Base-by-base conservation (phyloP, 2,113 vertebrate species). In the Hepsetus odoe region DNA sequence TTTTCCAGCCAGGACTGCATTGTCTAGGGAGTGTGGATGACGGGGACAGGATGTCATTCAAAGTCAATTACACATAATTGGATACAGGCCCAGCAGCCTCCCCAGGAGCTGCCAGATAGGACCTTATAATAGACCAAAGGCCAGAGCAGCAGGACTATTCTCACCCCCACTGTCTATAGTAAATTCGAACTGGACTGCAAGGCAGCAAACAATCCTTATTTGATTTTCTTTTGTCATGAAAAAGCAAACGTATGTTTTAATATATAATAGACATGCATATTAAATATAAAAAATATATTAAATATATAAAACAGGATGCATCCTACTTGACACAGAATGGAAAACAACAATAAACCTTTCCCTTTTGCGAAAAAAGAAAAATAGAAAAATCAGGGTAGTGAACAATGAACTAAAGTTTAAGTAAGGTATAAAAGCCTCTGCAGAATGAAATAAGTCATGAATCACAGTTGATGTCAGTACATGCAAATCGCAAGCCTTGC, bases 21-120 rank as follows among this genome's bases (percentile, higher is more conserved):
- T 67, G 64, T 79, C 69, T 76, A 16, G 58, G 71, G 73, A 67
- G 59, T 20, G 74, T 32, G 76, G 78, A 72, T 1, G 28, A 44
- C 35, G 58, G 67, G 64, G 76, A 73, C 83, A 79, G 84, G 84
- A 74, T 87, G 89, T 86, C 85, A 16, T 33, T 90, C 85, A 81
- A 74, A 88, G 72, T 74, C 80, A 81, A 90, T 88, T 90, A 90
- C 49, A 16, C 70, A 66, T 88, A 88, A 92, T 88, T 79, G 86
- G 82, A 89, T 84, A 80, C 62, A 12, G 85, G 80, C 83, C 74
- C 79, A 81, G 74, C 76, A 78, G 82, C 56, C 74, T 75, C 84
- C 74, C 77, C 16, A 80, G 74, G 76, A 76, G 66, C 82, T 86
- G 83, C 78, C 81, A 83, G 80, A 82, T 65, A 55, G 55, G 71